Evolutionary conservation across 2,888 invertebrate species (phyloP).

Genomic region (Idaea aversata): DNA sequence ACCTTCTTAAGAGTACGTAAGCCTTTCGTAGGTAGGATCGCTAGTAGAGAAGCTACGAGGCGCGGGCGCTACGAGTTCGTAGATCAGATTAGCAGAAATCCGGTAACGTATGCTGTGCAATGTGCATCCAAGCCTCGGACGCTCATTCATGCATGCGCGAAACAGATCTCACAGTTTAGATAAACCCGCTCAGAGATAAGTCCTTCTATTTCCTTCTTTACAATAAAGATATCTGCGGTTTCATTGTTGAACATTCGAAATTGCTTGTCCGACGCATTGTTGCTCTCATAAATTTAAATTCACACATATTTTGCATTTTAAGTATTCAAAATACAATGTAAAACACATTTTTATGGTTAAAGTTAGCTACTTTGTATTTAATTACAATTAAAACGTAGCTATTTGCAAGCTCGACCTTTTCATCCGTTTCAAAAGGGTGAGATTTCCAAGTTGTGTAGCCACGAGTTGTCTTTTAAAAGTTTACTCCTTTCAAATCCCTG

Average conservation of each 20-base stretch:
- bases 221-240: neutral
- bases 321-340: neutral
- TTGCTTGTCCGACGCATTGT: neutral
- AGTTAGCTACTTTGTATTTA: constrained; percentile 2
- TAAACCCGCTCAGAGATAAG: constrained; percentile 2
- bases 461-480: constrained; percentile 66
- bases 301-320: neutral
- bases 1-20: constrained; percentile 8
- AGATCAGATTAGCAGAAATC: constrained; percentile 8
- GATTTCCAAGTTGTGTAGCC: constrained; percentile 47
- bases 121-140: neutral
- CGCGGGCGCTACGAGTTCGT: constrained; percentile 5
- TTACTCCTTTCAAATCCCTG: constrained; percentile 69
- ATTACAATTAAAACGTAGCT: constrained; percentile 3
- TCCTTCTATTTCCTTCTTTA: neutral
- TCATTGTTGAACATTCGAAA: neutral
- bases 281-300: neutral
- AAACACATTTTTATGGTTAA: neutral
- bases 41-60: constrained; percentile 3
- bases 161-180: neutral
- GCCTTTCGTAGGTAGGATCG: neutral
- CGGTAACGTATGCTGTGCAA: neutral
- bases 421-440: constrained; percentile 23
- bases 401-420: constrained; percentile 11
- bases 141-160: neutral